Base-by-base conservation (phyloP, 1,140 invertebrate genomes). In the Bicyclus anynana region DNA sequence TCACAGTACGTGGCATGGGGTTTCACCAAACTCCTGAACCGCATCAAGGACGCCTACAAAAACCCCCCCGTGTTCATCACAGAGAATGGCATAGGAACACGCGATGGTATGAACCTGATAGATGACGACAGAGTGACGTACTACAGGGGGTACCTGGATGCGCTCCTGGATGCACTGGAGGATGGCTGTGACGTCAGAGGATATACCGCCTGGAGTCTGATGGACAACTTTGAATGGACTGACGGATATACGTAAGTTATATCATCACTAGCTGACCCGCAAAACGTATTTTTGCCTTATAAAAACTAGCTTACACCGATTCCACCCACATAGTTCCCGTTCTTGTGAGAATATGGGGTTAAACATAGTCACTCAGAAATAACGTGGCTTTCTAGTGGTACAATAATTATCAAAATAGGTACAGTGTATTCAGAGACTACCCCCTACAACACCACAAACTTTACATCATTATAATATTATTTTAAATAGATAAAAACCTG, bases 1-100 rank as follows among this genome's bases (percentile, higher is more conserved):
- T 47, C 16, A 13, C 21, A 47, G 44, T 47, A 47, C 17, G 44
- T 47, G n/a, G 20, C 44, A 47, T 47, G 44, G 44, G 44, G 44
- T 13, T 47, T 47, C 23, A 21, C 4, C 12, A 26, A 21, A 21
- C 23, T 47, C 5, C n/a, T 47, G n/a, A 47, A 47, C 44, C 23
- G 23, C 23, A 23, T 47, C 44, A 47, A 14, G 20, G 12, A 47
- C 17, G 13, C 12, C 12, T 47, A 47, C 10, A 14, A 12, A 2
- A 26, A 47, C 23, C 44, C 44, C 4, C 44, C 44, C 1, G 23
- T 47, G 13, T 12, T 47, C 12, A 27, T 47, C 23, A 26, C 42
- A 0, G 42, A 23, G 20, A 46, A 46, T 23, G 42, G 42, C n/a
- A 2, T 21, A 10, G 42, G 4, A 3, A 26, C 44, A 1, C 20